Evolutionary conservation across 1,140 invertebrate genomes (phyloP).

Genomic region (Phortica variegata): DNA sequence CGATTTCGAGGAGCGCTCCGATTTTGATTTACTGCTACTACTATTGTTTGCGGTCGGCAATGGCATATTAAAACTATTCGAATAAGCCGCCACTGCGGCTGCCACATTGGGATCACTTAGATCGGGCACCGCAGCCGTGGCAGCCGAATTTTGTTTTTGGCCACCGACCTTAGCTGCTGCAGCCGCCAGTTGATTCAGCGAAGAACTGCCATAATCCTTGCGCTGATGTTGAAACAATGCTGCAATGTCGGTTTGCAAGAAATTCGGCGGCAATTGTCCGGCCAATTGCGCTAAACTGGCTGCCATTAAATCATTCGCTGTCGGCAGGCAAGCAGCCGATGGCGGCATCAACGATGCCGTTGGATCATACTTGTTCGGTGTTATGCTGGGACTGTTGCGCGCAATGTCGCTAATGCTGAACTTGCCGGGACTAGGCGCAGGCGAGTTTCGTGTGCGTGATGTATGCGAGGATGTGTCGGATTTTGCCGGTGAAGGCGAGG

Average conservation of each 20-base stretch:
- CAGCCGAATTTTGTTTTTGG: slow-evolving; percentile 25
- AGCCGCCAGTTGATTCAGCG: slow-evolving; percentile 47
- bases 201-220: slow-evolving; percentile 50
- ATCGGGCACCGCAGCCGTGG: slow-evolving; percentile 12
- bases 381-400: slow-evolving; percentile 51
- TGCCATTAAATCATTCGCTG: slow-evolving; percentile 51
- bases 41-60: slow-evolving; percentile 22
- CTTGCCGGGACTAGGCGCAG: slow-evolving; percentile 49
- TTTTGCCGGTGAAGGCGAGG: slow-evolving; percentile 53
- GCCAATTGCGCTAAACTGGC: slow-evolving; percentile 50
- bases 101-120: slow-evolving; percentile 48
- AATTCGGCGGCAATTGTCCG: slow-evolving; percentile 46
- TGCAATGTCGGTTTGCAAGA: slow-evolving; percentile 41
- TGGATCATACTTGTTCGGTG: slow-evolving; percentile 43
- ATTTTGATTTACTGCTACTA: slow-evolving; percentile 34
- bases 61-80: slow-evolving; percentile 49
- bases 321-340: slow-evolving; percentile 33
- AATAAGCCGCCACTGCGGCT: slow-evolving; percentile 46
- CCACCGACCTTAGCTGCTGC: slow-evolving; percentile 49
- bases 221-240: slow-evolving; percentile 43
- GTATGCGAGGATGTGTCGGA: slow-evolving; percentile 50
- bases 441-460: slow-evolving; percentile 45
- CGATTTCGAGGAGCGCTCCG: slow-evolving; percentile 39
- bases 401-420: slow-evolving; percentile 51
- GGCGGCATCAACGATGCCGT: slow-evolving; percentile 22